These are phyloP conservation scores for Lasiurus borealis DNA, from an alignment of 2,113 vertebrate species.

Conservation along the genomic window DNA sequence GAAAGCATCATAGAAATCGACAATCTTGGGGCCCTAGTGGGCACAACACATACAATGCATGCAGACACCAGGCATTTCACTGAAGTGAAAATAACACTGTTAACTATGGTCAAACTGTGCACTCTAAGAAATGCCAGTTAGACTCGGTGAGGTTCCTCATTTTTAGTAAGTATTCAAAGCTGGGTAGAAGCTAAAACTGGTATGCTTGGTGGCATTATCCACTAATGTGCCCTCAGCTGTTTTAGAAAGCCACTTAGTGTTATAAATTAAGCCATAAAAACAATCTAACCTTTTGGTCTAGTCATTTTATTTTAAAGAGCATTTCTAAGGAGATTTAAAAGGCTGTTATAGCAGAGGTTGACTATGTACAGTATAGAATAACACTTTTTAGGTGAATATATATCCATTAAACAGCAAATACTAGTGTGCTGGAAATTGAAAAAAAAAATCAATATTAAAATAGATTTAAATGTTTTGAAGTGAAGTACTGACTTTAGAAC, in stretches of 20 bases:
- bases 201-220: not conserved
- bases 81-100: not conserved
- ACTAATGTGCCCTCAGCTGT: not conserved
- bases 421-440: not conserved
- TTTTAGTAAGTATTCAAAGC: not conserved
- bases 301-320: constrained; percentile 11
- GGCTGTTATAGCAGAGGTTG: not conserved
- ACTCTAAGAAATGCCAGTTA: constrained; percentile 15
- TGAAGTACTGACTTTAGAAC: not conserved
- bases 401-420: not conserved
- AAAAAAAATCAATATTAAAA: not conserved
- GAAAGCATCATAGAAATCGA: too few relatives aligned
- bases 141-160: not conserved
- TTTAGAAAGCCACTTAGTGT: not conserved
- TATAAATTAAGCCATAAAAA: not conserved
- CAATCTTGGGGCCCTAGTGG: too few relatives aligned
- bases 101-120: not conserved
- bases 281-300: not conserved
- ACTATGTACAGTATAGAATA: not conserved
- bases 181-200: not conserved
- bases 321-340: constrained; percentile 41
- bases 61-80: too few relatives aligned
- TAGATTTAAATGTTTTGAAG: not conserved
- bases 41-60: too few relatives aligned
- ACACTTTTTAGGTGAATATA: not conserved